Conservation (phyloP, 2,113 vertebrate genomes). For the Xerus inauris region DNA sequence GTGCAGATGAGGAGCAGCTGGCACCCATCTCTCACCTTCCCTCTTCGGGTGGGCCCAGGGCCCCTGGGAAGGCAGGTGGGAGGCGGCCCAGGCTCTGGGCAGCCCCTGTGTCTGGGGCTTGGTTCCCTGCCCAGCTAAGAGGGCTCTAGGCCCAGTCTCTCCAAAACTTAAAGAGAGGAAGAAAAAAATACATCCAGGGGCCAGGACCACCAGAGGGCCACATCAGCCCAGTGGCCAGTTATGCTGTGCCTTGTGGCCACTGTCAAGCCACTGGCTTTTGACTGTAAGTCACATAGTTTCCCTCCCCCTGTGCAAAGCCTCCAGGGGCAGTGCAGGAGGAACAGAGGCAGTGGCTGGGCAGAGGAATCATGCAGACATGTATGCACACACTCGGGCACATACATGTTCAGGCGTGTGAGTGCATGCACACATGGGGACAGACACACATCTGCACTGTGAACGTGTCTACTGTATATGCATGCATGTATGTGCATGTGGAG, state of each 20-base stretch:
- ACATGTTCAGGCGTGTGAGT: no score
- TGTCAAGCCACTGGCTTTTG: background rate
- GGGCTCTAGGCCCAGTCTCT: background rate
- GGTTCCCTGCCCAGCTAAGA: background rate
- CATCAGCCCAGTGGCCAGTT: background rate
- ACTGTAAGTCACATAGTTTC: background rate
- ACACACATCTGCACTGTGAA: no score
- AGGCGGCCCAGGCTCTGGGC: no score
- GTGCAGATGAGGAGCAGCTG: background rate
- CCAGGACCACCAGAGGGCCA: background rate
- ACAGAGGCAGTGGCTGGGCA: background rate
- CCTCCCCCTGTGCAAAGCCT: background rate
- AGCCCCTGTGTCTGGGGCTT: no score
- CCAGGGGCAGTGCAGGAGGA: background rate
- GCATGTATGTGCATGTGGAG: background rate
- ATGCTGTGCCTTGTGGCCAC: no score
- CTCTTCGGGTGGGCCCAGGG: background rate
- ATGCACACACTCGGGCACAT: no score
- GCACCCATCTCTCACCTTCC: no score
- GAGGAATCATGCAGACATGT: background rate
- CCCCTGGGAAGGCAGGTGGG: background rate
- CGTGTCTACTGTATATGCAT: background rate
- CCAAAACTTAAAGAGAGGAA: background rate
- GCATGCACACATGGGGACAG: no score
- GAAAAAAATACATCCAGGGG: no score